Base-by-base conservation (phyloP, 2,113 vertebrate genomes). In the Rhipidura dahli region DNA sequence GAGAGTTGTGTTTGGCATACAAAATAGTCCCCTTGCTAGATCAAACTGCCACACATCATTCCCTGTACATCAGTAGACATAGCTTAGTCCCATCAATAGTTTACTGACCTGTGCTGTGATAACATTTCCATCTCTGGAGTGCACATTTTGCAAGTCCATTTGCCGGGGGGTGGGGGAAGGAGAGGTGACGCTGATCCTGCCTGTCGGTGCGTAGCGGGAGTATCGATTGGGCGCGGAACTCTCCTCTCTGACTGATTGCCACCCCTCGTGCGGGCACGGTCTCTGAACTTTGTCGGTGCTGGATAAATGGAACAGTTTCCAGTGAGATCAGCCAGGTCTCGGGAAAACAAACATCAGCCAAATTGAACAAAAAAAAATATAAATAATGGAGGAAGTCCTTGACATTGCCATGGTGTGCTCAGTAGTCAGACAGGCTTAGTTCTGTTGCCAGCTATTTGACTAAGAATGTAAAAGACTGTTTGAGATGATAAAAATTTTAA, bases 61-160 rank as follows among this genome's bases (percentile, higher is more conserved):
- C 88, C 80, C 40, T 63, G 40, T 78, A 63, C 87, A 91, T 81
- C 94, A 91, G 89, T 68, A 97, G 86, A 87, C 66, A n/a, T 69
- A 80, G 86, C 81, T 97, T 59, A 94, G 91, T 92, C 91, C 78
- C 89, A 95, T 97, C 95, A 96, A 97, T 94, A 94, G 71, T 92
- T 96, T 97, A 97, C 94, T 98, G 97, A 97, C 97, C 94, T 97
- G 83, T 95, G 84, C 72, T 96, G 80, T 95, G 94, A 95, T 97
- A 96, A 97, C 93, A 95, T 96, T 97, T 97, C 87, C 92, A 73
- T 95, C 96, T 97, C 96, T 88, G 76, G 80, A 76, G 78, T 59
- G 89, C 8, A 20, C 53, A 86, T 97, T 97, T 97, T 89, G 84
- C 86, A 59, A 91, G 94, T 27, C 40, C 87, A 53, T 84, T 93